A percentile compares a stretch with the other conserved stretches of the same genome.
These are phyloP conservation scores for Lophotriccus pileatus DNA, from an alignment of 2,797 vertebrate species.

Conservation along the genomic window DNA sequence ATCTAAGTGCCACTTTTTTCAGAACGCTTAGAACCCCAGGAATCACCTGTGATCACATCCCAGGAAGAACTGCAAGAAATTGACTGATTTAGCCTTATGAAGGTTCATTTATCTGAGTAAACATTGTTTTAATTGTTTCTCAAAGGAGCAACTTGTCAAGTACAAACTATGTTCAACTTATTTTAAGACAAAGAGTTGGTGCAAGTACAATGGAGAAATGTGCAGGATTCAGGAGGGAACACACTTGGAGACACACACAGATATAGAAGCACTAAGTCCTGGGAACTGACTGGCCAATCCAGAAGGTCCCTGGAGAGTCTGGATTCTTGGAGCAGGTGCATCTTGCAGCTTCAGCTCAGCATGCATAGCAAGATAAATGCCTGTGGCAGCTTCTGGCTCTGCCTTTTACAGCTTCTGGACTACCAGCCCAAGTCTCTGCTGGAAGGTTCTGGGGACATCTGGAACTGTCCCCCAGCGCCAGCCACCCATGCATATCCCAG, in stretches of 20 bases:
- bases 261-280: background rate
- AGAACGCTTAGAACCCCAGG: background rate
- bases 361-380: background rate
- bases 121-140: background rate
- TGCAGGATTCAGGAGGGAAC: background rate
- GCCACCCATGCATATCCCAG: background rate
- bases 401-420: background rate
- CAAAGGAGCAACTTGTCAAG: background rate
- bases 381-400: background rate
- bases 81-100: background rate
- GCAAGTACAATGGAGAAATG: background rate
- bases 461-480: background rate
- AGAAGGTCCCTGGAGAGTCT: background rate
- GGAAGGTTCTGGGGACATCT: background rate
- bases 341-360: background rate
- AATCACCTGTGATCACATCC: background rate
- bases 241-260: background rate
- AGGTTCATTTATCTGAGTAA: background rate
- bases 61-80: background rate
- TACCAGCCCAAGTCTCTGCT: background rate
- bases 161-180: background rate
- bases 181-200: background rate
- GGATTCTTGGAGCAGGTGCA: background rate
- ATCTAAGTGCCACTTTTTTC: background rate
- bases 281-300: background rate